A percentile compares a stretch with the other conserved stretches of the same genome.
Evolutionary conservation across 2,797 vertebrate genomes (phyloP).

Genomic region (Halcyon leucocephala): DNA sequence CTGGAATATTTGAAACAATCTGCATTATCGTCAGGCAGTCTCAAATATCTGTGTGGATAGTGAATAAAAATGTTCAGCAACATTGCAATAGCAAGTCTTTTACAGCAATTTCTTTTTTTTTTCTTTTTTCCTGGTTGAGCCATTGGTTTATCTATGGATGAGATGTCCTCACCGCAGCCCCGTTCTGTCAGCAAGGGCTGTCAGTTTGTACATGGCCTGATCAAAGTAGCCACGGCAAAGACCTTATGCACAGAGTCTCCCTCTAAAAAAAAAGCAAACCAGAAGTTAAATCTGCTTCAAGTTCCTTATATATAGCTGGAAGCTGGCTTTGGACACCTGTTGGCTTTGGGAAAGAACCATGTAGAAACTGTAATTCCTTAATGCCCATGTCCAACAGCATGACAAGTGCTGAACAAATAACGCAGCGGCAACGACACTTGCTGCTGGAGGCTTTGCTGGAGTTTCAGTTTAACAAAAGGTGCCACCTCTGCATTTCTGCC

Average conservation of each 20-base stretch:
- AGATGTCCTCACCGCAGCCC: background rate
- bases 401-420: background rate
- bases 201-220: background rate
- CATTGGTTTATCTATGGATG: background rate
- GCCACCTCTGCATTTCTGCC: background rate
- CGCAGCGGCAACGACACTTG: background rate
- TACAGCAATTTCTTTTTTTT: background rate
- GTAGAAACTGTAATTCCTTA: slow-evolving; percentile 1
- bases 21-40: background rate
- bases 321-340: slow-evolving; percentile 36
- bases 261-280: rapidly evolving
- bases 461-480: background rate
- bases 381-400: background rate
- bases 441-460: background rate
- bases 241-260: background rate
- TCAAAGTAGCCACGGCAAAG: background rate
- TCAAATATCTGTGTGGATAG: background rate
- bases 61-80: background rate
- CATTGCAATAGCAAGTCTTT: background rate
- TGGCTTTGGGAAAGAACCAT: background rate
- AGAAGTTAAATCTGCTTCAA: background rate
- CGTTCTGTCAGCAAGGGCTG: background rate
- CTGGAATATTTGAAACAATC: background rate
- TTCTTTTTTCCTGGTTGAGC: background rate
- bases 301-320: background rate